Conservation (phyloP, 2,797 vertebrate genomes). For the Ambastaia sidthimunki region DNA sequence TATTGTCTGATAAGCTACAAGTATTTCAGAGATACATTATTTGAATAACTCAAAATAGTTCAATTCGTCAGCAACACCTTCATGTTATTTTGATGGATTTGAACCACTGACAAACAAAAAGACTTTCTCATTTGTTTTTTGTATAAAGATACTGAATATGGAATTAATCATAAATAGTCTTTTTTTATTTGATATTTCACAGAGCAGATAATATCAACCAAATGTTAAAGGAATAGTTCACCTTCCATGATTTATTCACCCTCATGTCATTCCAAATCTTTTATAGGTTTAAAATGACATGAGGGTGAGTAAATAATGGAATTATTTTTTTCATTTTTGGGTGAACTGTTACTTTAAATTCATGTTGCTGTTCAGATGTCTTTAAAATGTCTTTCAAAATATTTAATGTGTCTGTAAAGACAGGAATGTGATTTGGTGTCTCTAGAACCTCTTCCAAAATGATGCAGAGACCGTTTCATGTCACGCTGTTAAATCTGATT, state of each 20-base stretch:
- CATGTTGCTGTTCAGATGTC: background rate
- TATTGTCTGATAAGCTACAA: background rate
- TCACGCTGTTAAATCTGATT: constrained; percentile 37
- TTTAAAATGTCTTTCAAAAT: background rate
- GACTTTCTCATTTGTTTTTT: background rate
- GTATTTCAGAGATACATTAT: background rate
- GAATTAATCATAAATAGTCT: too few relatives aligned
- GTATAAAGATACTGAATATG: background rate
- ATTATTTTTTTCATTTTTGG: too few relatives aligned
- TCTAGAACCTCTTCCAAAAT: background rate
- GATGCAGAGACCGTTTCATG: constrained; percentile 16
- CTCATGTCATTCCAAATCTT: too few relatives aligned
- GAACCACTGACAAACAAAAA: background rate
- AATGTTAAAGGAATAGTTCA: too few relatives aligned
- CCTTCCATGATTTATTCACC: too few relatives aligned
- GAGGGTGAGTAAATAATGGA: too few relatives aligned
- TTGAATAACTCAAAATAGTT: background rate
- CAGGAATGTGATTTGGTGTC: background rate
- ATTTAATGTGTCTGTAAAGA: background rate
- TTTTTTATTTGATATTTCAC: background rate
- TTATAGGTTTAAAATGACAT: too few relatives aligned
- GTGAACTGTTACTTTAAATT: background rate
- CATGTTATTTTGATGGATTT: background rate
- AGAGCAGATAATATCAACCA: constrained; percentile 2
- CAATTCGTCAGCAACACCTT: background rate